Percentiles rank a stretch among this genome's conserved stretches.
phyloP scores from a whole-genome alignment of 2,888 invertebrate species.

The Lithophane leautieri region DNA sequence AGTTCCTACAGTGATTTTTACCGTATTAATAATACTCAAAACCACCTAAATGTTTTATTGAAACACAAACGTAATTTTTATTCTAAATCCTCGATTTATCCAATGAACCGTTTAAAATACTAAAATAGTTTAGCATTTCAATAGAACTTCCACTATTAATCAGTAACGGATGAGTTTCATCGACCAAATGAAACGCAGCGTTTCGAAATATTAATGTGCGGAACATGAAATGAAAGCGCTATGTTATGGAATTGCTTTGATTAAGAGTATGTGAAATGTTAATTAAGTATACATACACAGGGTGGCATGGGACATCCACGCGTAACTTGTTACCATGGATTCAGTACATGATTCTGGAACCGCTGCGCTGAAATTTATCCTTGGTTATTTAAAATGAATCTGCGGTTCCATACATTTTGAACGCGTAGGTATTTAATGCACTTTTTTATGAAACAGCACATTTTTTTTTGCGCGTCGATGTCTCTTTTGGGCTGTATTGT shows the following conservation, averaged over 20 bases:
- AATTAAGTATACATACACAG: not conserved
- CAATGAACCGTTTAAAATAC: conserved; percentile 30
- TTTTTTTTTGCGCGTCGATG: no score
- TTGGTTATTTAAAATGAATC: no score
- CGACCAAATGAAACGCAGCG: conserved; percentile 48
- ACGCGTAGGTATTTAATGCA: no score
- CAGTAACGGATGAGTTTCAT: conserved; percentile 56
- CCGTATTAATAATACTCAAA: no score
- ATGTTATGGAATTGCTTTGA: conserved; percentile 25
- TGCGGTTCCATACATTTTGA: no score
- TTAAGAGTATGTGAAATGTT: conserved; percentile 26
- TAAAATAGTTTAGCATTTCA: conserved; percentile 49
- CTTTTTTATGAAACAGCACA: no score
- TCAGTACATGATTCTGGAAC: no score
- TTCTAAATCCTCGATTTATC: conserved; percentile 10
- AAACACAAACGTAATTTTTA: conserved; percentile 4
- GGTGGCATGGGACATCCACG: no score
- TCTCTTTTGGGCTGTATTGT: not conserved
- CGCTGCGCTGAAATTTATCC: no score
- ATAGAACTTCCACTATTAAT: conserved; percentile 60
- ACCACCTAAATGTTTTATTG: not conserved
- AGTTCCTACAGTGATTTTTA: no score
- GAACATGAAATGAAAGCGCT: conserved; percentile 30
- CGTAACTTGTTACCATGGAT: no score
- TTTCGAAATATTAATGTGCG: conserved; percentile 39